Percentiles rank a stretch among this genome's conserved stretches.
Evolutionary conservation across 2,888 invertebrate genomes (phyloP).

Genomic region (Odontomyia ornata): DNA sequence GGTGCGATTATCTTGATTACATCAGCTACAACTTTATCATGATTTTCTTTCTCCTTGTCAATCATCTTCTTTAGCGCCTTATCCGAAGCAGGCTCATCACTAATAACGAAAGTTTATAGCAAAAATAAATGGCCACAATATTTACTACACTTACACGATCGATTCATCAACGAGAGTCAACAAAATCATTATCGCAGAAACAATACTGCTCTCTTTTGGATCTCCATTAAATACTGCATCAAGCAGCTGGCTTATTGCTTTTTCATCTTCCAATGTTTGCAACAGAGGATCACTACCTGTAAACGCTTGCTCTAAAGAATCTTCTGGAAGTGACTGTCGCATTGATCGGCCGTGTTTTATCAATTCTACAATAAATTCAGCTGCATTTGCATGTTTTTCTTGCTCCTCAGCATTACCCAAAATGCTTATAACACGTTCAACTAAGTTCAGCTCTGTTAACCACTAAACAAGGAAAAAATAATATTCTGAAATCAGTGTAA

Average conservation of each 20-base stretch:
- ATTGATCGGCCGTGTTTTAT: conserved; percentile 71
- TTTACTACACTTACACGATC: conserved; percentile 50
- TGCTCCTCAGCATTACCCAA: conserved; percentile 72
- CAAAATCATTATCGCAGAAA: conserved; percentile 82
- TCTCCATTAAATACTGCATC: conserved; percentile 77
- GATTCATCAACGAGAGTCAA: conserved; percentile 72
- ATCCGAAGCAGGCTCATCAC: conserved; percentile 62
- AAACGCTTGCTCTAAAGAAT: conserved; percentile 61
- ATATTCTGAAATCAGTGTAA: neutral
- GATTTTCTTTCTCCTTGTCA: conserved; percentile 68
- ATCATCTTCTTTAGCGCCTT: conserved; percentile 56
- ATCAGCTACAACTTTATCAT: conserved; percentile 70
- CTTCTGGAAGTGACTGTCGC: conserved; percentile 69
- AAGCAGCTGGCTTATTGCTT: conserved; percentile 75
- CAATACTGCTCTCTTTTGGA: conserved; percentile 75
- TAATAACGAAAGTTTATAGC: conserved; percentile 47
- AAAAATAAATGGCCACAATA: neutral
- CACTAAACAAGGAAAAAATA: conserved; percentile 70
- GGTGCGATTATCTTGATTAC: conserved; percentile 72
- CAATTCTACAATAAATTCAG: conserved; percentile 88
- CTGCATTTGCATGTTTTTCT: conserved; percentile 85
- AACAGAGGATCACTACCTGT: conserved; percentile 73
- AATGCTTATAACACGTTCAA: conserved; percentile 78
- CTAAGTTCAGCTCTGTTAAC: conserved; percentile 87
- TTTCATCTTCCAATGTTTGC: conserved; percentile 73